Evolutionary conservation across 1,140 invertebrate genomes (phyloP), one percentile per base, ranked within the genome.

Genomic region (Philaenus spumarius): DNA sequence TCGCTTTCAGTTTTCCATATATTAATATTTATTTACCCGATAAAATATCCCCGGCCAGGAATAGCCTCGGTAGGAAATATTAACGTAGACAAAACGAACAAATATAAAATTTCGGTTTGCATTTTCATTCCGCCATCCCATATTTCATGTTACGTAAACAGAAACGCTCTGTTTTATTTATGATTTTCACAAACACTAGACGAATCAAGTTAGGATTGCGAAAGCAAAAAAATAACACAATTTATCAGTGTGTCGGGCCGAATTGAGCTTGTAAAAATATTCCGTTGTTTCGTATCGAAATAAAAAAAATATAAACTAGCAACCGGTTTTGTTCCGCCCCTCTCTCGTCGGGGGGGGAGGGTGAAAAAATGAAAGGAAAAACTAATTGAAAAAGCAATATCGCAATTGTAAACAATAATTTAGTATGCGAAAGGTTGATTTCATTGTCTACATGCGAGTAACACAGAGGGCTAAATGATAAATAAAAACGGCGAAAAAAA

Each of bases 361-460:
- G 9, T 4, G 9, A 30, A 14, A 17, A 34, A 37, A 50, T 58
- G 55, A 45, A 59, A 59, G 52, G 47, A 52, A 42, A 60, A 57
- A 54, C 60, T 58, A 57, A 62, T 62, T 57, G 60, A 48, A 62
- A 62, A 62, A 58, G 55, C 60, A 58, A 62, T 62, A 62, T 34
- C n/a, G 56, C 55, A 45, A 58, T 54, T 58, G 55, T 58, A 58
- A 50, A 62, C 60, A 62, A 62, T 62, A 62, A 62, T 62, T 62
- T 58, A 58, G 55, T 52, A 62, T 54, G 60, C 60, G 55, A 58
- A n/a, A 62, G 60, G 60, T 58, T 54, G 48, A 58, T 54, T 57
- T 48, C 50, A 62, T 62, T 55, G 60, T 58, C 30, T 43, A 17
- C 52, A 37, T 15, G 35, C 7, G 51, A 39, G 2, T 19, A 47